Conservation (phyloP, 2,113 vertebrate genomes). For the Neodontobutis hainanensis region DNA sequence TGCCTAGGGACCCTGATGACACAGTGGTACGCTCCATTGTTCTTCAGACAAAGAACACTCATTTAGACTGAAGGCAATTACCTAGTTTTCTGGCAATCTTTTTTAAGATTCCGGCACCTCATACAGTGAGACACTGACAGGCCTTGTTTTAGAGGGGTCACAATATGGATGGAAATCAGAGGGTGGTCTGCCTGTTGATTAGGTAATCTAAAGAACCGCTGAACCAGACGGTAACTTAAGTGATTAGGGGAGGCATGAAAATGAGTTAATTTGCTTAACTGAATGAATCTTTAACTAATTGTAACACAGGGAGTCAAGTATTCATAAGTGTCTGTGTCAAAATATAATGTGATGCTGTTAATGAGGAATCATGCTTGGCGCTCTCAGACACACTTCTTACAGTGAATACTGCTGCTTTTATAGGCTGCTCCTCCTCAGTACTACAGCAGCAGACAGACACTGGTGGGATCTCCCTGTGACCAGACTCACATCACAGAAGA, state of each 20-base stretch:
- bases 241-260: slow-evolving; percentile 67
- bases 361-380: neutral
- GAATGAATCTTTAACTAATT: slow-evolving; percentile 52
- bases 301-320: slow-evolving; percentile 4
- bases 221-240: slow-evolving; percentile 40
- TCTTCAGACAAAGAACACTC: slow-evolving; percentile 70
- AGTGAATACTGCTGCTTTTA: slow-evolving; percentile 16
- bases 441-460: slow-evolving; percentile 83
- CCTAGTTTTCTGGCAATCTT: slow-evolving; percentile 52
- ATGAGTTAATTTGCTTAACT: slow-evolving; percentile 63
- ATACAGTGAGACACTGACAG: slow-evolving; percentile 65
- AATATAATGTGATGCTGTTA: neutral
- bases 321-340: neutral
- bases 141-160: slow-evolving; percentile 56
- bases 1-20: slow-evolving; percentile 68
- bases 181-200: slow-evolving; percentile 71
- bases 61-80: slow-evolving; percentile 74
- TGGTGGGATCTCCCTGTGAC: slow-evolving; percentile 74
- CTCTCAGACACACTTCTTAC: slow-evolving; percentile 8
- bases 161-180: slow-evolving; percentile 49
- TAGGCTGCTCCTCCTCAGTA: slow-evolving; percentile 77
- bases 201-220: slow-evolving; percentile 72
- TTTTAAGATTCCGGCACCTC: slow-evolving; percentile 52
- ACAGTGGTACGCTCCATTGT: slow-evolving; percentile 75
- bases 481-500: slow-evolving; percentile 51